These are phyloP conservation scores for Halichoerus grypus DNA, from an alignment of 2,113 vertebrate genomes.

Conservation along the genomic window DNA sequence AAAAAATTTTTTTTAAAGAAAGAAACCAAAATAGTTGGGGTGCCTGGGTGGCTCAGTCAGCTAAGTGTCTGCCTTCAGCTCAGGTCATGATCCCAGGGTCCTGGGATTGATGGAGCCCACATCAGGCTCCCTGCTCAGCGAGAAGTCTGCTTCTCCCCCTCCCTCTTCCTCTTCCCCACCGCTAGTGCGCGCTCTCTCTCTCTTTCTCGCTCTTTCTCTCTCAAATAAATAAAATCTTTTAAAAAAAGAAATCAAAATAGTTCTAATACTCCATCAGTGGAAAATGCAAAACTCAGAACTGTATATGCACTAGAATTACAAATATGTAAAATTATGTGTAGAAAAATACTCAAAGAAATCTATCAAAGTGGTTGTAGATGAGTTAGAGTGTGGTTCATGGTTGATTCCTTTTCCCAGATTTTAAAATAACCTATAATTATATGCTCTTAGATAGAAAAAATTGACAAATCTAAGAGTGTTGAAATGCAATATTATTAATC, in stretches of 20 bases:
- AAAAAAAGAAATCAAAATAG: constrained; percentile 32
- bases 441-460: constrained; percentile 61
- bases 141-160: too few species aligned
- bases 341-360: neutral
- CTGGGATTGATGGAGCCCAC: too few species aligned
- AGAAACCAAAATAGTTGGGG: constrained; percentile 22
- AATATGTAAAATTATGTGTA: neutral
- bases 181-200: too few species aligned
- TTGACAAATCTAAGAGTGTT: constrained; percentile 43
- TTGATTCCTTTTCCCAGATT: constrained; percentile 38
- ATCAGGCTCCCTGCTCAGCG: too few species aligned
- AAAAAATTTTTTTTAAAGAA: too few species aligned
- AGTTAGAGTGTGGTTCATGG: neutral
- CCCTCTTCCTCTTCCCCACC: too few species aligned
- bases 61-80: too few species aligned
- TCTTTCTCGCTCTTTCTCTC: neutral
- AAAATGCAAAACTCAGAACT: neutral
- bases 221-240: neutral
- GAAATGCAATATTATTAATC: constrained; percentile 66
- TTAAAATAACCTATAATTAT: constrained; percentile 76
- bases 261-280: neutral
- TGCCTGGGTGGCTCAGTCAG: too few species aligned
- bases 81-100: too few species aligned
- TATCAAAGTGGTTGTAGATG: neutral
- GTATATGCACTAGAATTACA: neutral